These are phyloP conservation scores for Canis aureus DNA, from an alignment of 2,113 vertebrate genomes.

Conservation along the genomic window DNA sequence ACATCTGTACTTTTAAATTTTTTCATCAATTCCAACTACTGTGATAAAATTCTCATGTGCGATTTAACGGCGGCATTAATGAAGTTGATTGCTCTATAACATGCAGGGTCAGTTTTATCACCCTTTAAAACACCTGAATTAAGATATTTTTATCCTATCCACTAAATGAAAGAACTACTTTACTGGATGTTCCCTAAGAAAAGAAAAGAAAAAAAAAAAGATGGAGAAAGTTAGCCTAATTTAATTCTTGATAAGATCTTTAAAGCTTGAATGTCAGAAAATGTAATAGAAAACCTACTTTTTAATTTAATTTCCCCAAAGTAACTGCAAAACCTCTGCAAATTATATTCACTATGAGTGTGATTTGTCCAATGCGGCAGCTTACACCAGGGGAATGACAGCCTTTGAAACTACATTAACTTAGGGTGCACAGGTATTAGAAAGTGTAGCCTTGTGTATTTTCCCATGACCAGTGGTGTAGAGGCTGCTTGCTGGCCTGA, in stretches of 20 bases:
- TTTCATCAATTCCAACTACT: background rate
- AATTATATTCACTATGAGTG: background rate
- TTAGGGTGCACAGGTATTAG: background rate
- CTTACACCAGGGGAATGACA: background rate
- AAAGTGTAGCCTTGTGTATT: background rate
- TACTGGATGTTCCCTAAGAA: background rate
- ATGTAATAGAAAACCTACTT: background rate
- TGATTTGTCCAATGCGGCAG: background rate
- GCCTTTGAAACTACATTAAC: background rate
- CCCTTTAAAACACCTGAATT: conserved; percentile 49
- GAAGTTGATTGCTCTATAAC: conserved; percentile 52
- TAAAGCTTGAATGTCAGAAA: conserved; percentile 63
- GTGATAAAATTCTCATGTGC: conserved; percentile 49
- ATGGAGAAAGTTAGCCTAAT: conserved; percentile 54
- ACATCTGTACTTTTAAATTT: background rate
- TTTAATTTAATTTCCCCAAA: conserved; percentile 63
- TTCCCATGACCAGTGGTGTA: accelerated
- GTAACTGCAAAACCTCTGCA: conserved; percentile 16
- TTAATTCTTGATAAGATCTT: conserved; percentile 66
- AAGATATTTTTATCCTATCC: conserved; percentile 68
- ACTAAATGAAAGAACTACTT: conserved; percentile 39
- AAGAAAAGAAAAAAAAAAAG: background rate
- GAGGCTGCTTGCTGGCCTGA: background rate
- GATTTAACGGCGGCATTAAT: conserved; percentile 52
- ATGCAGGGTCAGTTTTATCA: conserved; percentile 63